Conservation (phyloP, 1,140 invertebrate genomes). For the Halyomorpha halys region DNA sequence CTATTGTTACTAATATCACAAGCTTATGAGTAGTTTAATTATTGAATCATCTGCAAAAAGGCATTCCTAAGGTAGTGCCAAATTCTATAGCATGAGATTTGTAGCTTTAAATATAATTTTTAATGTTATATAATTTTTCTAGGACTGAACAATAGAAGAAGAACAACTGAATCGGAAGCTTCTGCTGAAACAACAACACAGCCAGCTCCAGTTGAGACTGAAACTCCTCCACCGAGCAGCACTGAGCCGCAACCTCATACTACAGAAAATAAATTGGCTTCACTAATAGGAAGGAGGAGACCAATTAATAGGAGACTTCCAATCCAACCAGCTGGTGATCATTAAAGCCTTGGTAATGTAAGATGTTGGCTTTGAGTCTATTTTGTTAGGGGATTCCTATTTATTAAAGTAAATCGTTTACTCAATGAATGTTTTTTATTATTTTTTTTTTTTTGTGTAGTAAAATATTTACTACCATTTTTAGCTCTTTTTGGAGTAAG, state of each 20-base stretch:
- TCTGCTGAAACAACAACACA: constrained; percentile 1
- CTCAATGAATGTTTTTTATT: too few species aligned
- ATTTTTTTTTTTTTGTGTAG: too few species aligned
- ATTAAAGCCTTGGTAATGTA: neutral
- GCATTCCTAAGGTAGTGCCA: too few species aligned
- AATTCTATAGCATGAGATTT: too few species aligned
- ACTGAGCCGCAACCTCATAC: neutral
- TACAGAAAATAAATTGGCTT: constrained; percentile 11
- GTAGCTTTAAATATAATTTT: too few species aligned
- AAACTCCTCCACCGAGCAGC: constrained; percentile 3
- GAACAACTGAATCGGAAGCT: constrained; percentile 7
- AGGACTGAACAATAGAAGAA: neutral
- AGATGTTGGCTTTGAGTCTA: neutral
- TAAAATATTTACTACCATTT: too few species aligned
- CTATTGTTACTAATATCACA: too few species aligned
- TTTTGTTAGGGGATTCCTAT: too few species aligned
- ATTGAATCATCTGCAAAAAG: too few species aligned
- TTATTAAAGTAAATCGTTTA: too few species aligned
- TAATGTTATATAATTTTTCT: constrained; percentile 35
- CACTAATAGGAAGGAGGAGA: constrained; percentile 3
- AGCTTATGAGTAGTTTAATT: too few species aligned
- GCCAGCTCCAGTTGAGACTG: neutral
- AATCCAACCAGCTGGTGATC: neutral
- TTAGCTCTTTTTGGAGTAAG: too few species aligned
- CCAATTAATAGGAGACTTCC: constrained; percentile 3